Evolutionary conservation across 1,140 invertebrate genomes (phyloP).

Genomic region (Drosophila miranda): DNA sequence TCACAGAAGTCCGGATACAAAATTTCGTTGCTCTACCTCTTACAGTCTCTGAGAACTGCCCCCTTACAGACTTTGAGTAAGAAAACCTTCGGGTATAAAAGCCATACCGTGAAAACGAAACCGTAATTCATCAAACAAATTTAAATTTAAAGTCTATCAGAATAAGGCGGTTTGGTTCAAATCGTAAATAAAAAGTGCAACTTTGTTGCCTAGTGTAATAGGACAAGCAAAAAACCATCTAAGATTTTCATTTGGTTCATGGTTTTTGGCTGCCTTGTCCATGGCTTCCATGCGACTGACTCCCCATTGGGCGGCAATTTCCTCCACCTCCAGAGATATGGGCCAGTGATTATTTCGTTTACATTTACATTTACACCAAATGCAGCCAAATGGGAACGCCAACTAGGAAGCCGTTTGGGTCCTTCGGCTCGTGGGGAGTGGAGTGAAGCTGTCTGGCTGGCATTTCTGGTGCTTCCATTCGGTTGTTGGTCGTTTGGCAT

Average conservation of each 20-base stretch:
- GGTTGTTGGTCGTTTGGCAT: conserved; percentile 40
- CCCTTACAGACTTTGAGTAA: no score
- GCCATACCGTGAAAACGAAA: no score
- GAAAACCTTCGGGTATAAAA: no score
- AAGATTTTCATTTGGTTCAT: not conserved
- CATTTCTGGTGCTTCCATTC: conserved; percentile 32
- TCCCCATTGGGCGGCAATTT: conserved; percentile 12
- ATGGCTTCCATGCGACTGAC: not conserved
- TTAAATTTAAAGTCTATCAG: no score
- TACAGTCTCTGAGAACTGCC: no score
- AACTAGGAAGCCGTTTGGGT: conserved; percentile 29
- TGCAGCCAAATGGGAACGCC: conserved; percentile 59
- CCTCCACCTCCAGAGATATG: conserved; percentile 47
- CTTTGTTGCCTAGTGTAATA: no score
- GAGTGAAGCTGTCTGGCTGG: conserved; percentile 10
- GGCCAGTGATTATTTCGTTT: conserved; percentile 68
- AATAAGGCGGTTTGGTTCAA: no score
- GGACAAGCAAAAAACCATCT: no score
- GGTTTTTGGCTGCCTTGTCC: not conserved
- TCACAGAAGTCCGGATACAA: no score
- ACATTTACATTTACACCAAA: conserved; percentile 66
- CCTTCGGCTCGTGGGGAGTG: conserved; percentile 10
- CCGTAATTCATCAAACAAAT: no score
- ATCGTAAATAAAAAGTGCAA: no score
- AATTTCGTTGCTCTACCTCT: no score